These are phyloP conservation scores for Polyergus mexicanus DNA, from an alignment of 1,140 invertebrate species.

Conservation along the genomic window DNA sequence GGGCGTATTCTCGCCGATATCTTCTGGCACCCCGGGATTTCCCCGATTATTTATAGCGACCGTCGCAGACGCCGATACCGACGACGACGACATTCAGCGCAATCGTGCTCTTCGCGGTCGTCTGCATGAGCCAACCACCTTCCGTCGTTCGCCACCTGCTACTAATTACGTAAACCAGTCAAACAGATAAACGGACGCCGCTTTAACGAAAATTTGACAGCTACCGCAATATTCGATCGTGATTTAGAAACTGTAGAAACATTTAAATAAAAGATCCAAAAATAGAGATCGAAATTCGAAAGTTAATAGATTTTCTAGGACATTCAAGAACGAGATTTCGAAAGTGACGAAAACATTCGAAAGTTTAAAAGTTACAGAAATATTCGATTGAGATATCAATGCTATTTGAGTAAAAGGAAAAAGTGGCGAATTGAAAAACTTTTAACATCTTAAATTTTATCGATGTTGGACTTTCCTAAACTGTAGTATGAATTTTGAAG, in stretches of 20 bases:
- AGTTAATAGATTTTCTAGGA: background rate
- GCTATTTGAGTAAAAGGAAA: conserved; percentile 15
- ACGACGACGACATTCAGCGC: conserved; percentile 29
- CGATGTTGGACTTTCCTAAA: background rate
- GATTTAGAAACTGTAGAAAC: background rate
- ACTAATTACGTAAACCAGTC: conserved; percentile 61
- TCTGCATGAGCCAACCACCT: conserved; percentile 64
- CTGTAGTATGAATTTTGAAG: background rate
- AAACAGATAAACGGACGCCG: background rate
- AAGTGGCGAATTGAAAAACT: conserved; percentile 31
- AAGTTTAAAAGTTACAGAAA: background rate
- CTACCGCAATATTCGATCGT: background rate
- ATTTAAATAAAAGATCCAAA: background rate
- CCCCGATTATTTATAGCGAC: conserved; percentile 74
- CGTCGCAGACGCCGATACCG: conserved; percentile 46
- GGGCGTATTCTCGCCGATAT: conserved; percentile 50
- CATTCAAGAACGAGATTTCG: background rate
- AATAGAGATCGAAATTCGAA: background rate
- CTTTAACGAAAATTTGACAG: background rate
- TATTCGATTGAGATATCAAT: conserved; percentile 19
- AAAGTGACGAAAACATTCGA: background rate
- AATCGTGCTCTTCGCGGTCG: conserved; percentile 26
- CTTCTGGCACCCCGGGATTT: conserved; percentile 70
- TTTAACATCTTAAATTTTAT: background rate
- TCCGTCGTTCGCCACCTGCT: conserved; percentile 69